Base-by-base conservation (phyloP, 2,888 invertebrate genomes). In the Agriopis marginaria region DNA sequence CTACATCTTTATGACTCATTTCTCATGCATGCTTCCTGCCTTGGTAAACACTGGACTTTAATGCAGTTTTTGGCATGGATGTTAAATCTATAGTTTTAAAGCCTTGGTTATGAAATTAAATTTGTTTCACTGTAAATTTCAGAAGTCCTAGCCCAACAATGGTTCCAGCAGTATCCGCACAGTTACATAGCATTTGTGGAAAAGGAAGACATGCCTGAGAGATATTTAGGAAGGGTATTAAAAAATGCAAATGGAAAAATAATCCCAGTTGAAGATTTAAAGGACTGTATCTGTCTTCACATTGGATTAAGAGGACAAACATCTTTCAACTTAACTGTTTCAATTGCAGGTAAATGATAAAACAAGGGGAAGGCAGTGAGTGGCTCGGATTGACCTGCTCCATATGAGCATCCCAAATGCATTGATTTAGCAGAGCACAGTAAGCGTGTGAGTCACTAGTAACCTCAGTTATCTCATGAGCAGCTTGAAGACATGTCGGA, bases 251-350 rank as follows among this genome's bases (percentile, higher is more conserved):
- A 75, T 23, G 81, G 79, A n/a, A 77, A 83, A 40, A 79, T 79
- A n/a, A 70, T 82, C 17, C 59, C 83, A n/a, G 65, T 86, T n/a
- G 89, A 90, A 11, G 64, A 69, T 3, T 75, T 95, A 7, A 87
- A 92, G 39, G 93, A 95, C 40, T 96, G 95, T 71, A 86, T 94
- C 32, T 95, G 97, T 75, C 84, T 97, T 59, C 96, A 96, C 83
- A 87, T 97, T 67, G 97, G 97, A 0, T 82, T 89, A 0, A 95
- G 96, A 77, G 95, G 95, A 77, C 95, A 95, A 72, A 95, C 96
- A 0, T 89, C 97, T 59, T 96, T 96, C 49, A 96, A 96, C 82
- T 93, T 96, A 40, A 94, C 95, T 6, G 87, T 96, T 74, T 94
- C 95, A 40, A 84, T 95, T 59, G 88, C 89, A 88, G 95, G 95